A percentile compares a stretch with the other conserved stretches of the same genome.
These are phyloP conservation scores for Pedionomus torquatus DNA, from an alignment of 2,113 vertebrate species.

Conservation along the genomic window DNA sequence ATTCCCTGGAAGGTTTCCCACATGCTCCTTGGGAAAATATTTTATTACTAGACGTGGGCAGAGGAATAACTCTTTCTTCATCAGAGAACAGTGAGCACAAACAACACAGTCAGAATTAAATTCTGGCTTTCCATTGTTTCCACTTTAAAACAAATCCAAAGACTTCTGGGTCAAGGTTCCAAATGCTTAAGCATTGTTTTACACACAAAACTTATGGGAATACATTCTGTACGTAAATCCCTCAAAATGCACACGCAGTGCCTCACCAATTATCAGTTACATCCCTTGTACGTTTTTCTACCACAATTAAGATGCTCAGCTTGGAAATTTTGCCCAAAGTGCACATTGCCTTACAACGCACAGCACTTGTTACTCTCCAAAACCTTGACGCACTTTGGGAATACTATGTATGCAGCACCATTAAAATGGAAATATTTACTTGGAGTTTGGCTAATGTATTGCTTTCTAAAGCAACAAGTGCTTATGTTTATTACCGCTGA, in stretches of 20 bases:
- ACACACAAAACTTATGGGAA: neutral
- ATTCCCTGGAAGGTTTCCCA: slow-evolving; percentile 18
- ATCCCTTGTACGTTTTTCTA: neutral
- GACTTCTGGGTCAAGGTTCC: neutral
- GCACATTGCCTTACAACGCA: neutral
- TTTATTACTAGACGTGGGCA: neutral
- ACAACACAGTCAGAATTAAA: neutral
- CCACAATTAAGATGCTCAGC: neutral
- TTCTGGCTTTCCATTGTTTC: neutral
- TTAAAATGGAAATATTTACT: neutral
- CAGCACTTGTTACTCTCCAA: neutral
- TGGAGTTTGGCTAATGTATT: neutral
- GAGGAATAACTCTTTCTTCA: neutral
- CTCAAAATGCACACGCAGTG: neutral
- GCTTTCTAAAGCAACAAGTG: neutral
- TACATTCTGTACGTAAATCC: neutral
- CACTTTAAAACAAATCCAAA: neutral
- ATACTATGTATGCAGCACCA: neutral
- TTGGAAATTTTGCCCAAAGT: neutral
- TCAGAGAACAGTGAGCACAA: neutral
- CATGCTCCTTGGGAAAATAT: neutral
- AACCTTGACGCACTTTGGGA: neutral
- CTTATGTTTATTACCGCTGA: neutral
- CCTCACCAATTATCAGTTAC: neutral
- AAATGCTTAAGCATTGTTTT: neutral